A percentile compares a stretch with the other conserved stretches of the same genome.
phyloP scores from a whole-genome alignment of 2,113 vertebrate species.

The Peromyscus maniculatus region DNA sequence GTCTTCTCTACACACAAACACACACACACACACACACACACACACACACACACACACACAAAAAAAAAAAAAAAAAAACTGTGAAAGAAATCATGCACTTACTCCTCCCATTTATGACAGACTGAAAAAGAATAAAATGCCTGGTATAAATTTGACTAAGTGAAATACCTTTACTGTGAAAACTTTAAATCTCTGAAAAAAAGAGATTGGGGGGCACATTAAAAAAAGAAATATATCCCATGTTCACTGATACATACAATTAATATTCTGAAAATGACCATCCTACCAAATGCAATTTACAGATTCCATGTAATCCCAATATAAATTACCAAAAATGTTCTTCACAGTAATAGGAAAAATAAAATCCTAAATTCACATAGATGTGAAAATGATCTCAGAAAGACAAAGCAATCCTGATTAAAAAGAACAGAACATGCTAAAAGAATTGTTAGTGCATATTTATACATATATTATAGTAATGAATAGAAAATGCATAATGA shows the following conservation, averaged over 20 bases:
- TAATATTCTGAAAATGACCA: not conserved
- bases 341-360: not conserved
- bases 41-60: too few relatives aligned
- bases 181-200: not conserved
- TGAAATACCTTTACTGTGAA: not conserved
- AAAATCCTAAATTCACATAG: not conserved
- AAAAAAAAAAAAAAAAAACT: not conserved
- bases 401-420: too few relatives aligned
- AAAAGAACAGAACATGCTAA: not conserved
- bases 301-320: not conserved
- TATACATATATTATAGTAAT: not conserved
- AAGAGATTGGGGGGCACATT: not conserved
- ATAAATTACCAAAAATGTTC: not conserved
- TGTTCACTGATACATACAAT: not conserved
- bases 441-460: not conserved
- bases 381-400: not conserved
- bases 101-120: not conserved
- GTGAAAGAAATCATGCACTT: not conserved
- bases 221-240: not conserved
- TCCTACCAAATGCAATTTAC: not conserved
- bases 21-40: too few relatives aligned
- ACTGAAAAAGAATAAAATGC: not conserved
- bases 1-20: not conserved
- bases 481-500: not conserved
- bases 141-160: not conserved